phyloP scores from a whole-genome alignment of 2,888 invertebrate genomes.

The Tolmerus cingulatus region DNA sequence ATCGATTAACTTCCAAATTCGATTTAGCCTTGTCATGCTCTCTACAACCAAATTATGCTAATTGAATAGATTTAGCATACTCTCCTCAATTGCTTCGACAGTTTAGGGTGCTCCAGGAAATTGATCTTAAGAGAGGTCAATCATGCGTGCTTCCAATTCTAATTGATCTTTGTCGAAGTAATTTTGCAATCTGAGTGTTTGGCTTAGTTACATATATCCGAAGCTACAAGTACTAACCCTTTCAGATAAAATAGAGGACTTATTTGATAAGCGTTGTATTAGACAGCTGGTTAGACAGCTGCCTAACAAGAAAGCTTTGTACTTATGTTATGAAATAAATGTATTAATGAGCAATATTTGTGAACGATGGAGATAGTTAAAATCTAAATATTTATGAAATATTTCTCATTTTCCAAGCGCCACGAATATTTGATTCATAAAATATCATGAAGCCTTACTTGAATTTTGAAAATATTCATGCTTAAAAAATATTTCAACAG shows the following conservation, averaged over 20 bases:
- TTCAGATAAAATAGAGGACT: too few relatives aligned
- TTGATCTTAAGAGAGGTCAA: neutral
- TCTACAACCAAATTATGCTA: neutral
- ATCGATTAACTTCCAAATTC: neutral
- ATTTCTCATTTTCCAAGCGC: too few relatives aligned
- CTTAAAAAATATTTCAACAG: too few relatives aligned
- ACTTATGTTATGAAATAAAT: neutral
- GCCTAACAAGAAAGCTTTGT: neutral
- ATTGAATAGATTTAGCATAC: conserved; percentile 1
- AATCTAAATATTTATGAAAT: too few relatives aligned
- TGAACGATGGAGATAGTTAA: too few relatives aligned
- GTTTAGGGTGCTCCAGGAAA: neutral
- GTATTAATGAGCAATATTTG: too few relatives aligned
- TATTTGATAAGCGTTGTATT: too few relatives aligned
- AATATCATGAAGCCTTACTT: too few relatives aligned
- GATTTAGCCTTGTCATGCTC: neutral
- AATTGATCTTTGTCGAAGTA: neutral
- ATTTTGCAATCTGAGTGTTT: neutral
- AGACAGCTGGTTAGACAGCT: too few relatives aligned
- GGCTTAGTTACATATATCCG: neutral
- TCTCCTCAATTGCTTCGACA: neutral
- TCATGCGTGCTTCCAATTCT: neutral
- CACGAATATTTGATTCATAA: too few relatives aligned
- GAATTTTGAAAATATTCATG: too few relatives aligned
- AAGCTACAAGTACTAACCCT: neutral